A percentile compares a stretch with the other conserved stretches of the same genome.
Conservation (phyloP, 2,113 vertebrate species). For the Macquaria ambigua region DNA sequence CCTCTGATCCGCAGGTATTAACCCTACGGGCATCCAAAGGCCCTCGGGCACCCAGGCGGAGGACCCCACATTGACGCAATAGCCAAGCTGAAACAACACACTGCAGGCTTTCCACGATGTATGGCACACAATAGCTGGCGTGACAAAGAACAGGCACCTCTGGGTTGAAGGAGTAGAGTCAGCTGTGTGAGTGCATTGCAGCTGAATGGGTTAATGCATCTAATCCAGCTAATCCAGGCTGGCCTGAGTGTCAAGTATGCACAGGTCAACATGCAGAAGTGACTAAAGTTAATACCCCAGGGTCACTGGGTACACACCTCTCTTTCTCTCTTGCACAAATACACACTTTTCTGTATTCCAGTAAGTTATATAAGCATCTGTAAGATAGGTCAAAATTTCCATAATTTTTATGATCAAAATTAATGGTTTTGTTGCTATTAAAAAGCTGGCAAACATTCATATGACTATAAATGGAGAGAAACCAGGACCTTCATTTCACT, state of each 20-base stretch:
- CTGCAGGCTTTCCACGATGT: constrained; percentile 56
- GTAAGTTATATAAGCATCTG: constrained; percentile 28
- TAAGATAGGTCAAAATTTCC: neutral
- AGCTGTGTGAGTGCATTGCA: constrained; percentile 68
- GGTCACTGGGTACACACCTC: constrained; percentile 51
- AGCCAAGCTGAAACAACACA: constrained; percentile 79
- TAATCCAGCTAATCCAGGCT: constrained; percentile 79
- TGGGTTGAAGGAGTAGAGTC: constrained; percentile 41
- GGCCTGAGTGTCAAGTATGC: constrained; percentile 55
- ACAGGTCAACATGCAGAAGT: constrained; percentile 55
- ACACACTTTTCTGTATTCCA: constrained; percentile 12
- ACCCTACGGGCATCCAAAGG: constrained; percentile 53
- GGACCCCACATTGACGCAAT: constrained; percentile 71
- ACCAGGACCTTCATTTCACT: neutral
- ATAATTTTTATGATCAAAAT: constrained; percentile 3
- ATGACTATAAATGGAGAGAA: constrained; percentile 4
- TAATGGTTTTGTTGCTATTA: constrained; percentile 9
- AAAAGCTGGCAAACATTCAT: constrained; percentile 22
- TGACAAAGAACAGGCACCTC: constrained; percentile 70
- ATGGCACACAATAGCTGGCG: constrained; percentile 76
- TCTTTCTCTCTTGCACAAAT: neutral
- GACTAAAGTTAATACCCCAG: constrained; percentile 42
- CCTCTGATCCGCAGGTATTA: constrained; percentile 71
- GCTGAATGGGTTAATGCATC: constrained; percentile 66
- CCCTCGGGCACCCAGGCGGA: constrained; percentile 61